A percentile compares a stretch with the other conserved stretches of the same genome.
Conservation (phyloP, 1,140 invertebrate species). For the Cardiocondyla obscurior region DNA sequence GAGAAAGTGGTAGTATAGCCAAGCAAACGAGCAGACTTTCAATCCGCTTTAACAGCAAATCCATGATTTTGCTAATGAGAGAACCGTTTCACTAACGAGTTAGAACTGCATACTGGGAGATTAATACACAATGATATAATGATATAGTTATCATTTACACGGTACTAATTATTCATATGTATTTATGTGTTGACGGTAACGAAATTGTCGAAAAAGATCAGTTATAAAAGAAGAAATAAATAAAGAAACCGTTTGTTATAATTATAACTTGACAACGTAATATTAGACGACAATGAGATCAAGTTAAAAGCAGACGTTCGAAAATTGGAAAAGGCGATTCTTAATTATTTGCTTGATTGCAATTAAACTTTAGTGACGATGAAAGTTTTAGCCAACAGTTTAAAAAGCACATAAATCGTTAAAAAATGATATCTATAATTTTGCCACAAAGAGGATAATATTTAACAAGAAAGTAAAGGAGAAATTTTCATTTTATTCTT, state of each 20-base stretch:
- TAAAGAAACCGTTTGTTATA: not conserved
- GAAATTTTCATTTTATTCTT: not conserved
- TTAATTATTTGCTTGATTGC: not conserved
- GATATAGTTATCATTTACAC: not conserved
- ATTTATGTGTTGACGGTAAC: not conserved
- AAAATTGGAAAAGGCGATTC: not conserved
- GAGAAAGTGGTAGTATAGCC: not conserved
- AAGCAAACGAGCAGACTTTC: not conserved
- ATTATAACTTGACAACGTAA: not conserved
- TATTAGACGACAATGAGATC: no score
- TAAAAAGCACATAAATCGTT: no score
- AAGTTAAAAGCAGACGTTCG: not conserved
- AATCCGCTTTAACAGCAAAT: constrained; percentile 29
- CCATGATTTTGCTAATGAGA: constrained; percentile 14
- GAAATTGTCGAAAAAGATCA: not conserved
- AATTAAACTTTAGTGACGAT: not conserved
- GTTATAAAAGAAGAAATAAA: not conserved
- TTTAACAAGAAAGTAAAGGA: not conserved
- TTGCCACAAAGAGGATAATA: not conserved
- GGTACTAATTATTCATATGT: not conserved
- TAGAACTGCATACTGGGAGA: not conserved
- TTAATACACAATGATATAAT: not conserved
- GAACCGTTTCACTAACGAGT: constrained; percentile 5
- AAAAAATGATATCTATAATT: not conserved
- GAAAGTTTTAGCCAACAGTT: no score